Evolutionary conservation across 2,797 vertebrate genomes (phyloP).

Genomic region (Pangasius macronema): DNA sequence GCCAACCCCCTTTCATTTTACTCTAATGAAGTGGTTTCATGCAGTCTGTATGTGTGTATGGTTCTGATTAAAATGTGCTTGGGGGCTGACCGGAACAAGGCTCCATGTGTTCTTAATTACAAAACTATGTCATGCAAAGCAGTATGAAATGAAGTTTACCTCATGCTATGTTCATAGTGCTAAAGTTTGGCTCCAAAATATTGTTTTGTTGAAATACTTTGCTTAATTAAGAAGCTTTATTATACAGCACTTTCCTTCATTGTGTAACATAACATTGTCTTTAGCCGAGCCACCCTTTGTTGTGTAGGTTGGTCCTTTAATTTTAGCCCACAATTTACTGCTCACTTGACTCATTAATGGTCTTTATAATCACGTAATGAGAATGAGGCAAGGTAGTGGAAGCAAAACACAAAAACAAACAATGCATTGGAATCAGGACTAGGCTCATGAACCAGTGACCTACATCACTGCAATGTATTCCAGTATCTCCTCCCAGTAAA

Average conservation of each 20-base stretch:
- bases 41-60: not conserved
- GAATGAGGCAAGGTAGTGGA: not conserved
- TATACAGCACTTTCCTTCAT: not conserved
- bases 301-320: not conserved
- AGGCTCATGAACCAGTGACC: not conserved
- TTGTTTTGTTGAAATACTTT: not conserved
- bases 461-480: not conserved
- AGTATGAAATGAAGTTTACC: not conserved
- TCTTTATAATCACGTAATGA: not conserved
- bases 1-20: not conserved
- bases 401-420: not conserved
- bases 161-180: not conserved
- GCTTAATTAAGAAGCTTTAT: not conserved
- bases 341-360: not conserved
- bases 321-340: constrained; percentile 1
- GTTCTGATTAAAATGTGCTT: constrained; percentile 26
- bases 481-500: not conserved
- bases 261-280: not conserved
- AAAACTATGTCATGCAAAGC: constrained; percentile 2
- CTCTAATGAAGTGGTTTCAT: constrained; percentile 14
- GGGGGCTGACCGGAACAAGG: constrained; percentile 27
- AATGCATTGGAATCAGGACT: not conserved
- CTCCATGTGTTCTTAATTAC: constrained; percentile 25
- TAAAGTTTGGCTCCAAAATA: not conserved
- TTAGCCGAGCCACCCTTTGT: not conserved